Base-by-base conservation (phyloP, 2,797 vertebrate genomes). In the Meda fulgida region DNA sequence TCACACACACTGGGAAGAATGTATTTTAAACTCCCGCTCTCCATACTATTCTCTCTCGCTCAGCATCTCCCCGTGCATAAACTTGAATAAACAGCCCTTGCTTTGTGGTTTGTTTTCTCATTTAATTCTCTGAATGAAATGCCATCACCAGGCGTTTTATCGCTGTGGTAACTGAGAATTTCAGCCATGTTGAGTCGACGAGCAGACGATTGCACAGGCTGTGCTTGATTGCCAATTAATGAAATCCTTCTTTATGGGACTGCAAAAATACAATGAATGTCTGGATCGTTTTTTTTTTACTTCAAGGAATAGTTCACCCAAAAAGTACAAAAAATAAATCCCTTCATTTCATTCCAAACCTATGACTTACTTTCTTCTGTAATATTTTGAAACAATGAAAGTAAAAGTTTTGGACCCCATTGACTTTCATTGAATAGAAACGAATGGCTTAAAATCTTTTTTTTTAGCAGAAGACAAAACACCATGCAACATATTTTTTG, bases 41-140 rank as follows among this genome's bases (percentile, higher is more conserved):
- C 63, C 31, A 84, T 83, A 78, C 78, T 81, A 71, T 60, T 78
- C 48, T 78, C 67, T 88, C 65, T 75, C 38, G 18, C 84, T 69
- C 93, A 93, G 94, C 93, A 94, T 84, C 94, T 92, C 69, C 65
- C 91, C 90, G 91, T 92, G 93, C 89, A 91, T 89, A 89, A 95
- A 93, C 94, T 94, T 96, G 95, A 96, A 96, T 96, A 96, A 96
- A 97, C 96, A 97, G 97, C 96, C 90, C 88, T 87, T 89, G 92
- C 95, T 97, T 96, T 97, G 96, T 97, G 95, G 92, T 87, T 91
- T 87, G 91, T 87, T 90, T 89, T 91, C 90, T 88, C 87, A 90
- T 94, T 92, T 91, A 88, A 89, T 92, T 88, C 94, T 94, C 94
- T 94, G 93, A 94, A 96, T 96, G 96, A 96, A 95, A 97, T 97